Evolutionary conservation across 2,888 invertebrate genomes (phyloP).

Genomic region (Drepana falcataria): DNA sequence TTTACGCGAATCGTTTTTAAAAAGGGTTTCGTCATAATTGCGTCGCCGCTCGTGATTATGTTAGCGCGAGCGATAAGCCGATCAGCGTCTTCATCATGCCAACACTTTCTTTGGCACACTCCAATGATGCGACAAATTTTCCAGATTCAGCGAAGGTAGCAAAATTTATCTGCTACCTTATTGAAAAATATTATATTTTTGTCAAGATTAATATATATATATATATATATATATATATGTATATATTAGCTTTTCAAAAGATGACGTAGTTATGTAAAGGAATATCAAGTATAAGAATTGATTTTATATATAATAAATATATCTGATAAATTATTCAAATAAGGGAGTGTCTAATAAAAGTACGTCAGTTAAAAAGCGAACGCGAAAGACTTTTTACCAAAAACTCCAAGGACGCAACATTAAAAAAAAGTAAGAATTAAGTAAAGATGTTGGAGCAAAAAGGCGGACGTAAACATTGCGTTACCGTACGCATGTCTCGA

Average conservation of each 20-base stretch:
- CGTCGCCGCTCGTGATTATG: conserved; percentile 68
- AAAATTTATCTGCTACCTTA: no score
- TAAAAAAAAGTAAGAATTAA: conserved; percentile 26
- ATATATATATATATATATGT: no score
- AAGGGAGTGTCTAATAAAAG: no score
- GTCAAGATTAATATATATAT: no score
- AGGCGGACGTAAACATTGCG: conserved; percentile 55
- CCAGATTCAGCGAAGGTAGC: no score
- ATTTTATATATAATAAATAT: no score
- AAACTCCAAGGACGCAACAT: conserved; percentile 13
- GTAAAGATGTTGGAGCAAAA: conserved; percentile 31
- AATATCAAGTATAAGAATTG: no score
- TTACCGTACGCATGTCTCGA: conserved; percentile 67
- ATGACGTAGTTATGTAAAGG: no score
- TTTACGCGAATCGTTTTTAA: conserved; percentile 78
- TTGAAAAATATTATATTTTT: no score
- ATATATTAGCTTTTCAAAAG: no score
- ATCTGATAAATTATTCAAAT: no score
- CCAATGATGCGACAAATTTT: not conserved
- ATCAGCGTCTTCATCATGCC: conserved; percentile 12
- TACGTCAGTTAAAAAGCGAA: no score
- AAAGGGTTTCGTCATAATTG: conserved; percentile 78
- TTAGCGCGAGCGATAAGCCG: conserved; percentile 58
- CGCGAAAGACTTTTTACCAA: not conserved
- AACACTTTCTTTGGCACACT: conserved; percentile 7